Evolutionary conservation across 2,888 invertebrate genomes (phyloP).

Genomic region (Rhamnusium bicolor): DNA sequence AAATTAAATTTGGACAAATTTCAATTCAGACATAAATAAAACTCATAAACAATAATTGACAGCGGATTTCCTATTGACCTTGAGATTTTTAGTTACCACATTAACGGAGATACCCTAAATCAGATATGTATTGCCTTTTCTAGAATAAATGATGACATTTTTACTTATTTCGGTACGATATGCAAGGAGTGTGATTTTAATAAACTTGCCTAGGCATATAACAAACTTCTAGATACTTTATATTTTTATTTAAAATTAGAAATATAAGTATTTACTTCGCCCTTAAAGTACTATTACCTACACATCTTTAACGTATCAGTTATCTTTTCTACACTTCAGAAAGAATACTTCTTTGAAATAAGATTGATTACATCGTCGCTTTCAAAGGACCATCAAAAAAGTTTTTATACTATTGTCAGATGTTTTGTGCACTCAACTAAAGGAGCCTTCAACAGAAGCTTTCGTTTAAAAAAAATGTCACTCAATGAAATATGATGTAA

Average conservation of each 20-base stretch:
- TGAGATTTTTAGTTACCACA: too few species aligned
- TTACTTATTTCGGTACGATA: too few species aligned
- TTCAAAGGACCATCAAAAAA: neutral
- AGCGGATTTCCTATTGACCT: too few species aligned
- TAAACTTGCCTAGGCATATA: too few species aligned
- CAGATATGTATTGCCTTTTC: too few species aligned
- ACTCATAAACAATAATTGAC: too few species aligned
- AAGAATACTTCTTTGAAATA: neutral
- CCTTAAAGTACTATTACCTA: neutral
- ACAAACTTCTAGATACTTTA: neutral
- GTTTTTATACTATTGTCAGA: neutral
- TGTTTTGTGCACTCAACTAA: neutral
- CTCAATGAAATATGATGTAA: neutral
- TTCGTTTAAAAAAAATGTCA: neutral
- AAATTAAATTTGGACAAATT: too few species aligned
- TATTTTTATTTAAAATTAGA: neutral
- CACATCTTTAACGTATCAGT: neutral
- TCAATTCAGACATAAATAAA: too few species aligned
- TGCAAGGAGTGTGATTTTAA: too few species aligned
- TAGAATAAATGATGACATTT: too few species aligned
- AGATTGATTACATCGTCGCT: constrained; percentile 10
- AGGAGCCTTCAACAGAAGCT: neutral
- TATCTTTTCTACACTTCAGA: neutral
- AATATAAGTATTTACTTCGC: neutral
- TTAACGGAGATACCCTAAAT: too few species aligned